phyloP scores from a whole-genome alignment of 2,797 vertebrate genomes.

The Tinamus major region DNA sequence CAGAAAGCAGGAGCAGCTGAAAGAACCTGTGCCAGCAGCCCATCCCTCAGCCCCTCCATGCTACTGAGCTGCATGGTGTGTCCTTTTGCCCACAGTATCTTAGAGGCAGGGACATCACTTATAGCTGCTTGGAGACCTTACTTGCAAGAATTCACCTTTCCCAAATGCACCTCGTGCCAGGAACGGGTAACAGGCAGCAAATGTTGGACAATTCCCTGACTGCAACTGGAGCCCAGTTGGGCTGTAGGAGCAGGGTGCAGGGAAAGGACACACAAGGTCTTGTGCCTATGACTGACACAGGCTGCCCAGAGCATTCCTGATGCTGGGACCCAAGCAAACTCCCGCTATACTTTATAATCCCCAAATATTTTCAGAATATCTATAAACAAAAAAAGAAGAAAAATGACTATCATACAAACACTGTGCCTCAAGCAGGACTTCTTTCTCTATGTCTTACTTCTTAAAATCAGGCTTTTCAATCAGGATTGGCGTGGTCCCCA shows the following conservation, averaged over 20 bases:
- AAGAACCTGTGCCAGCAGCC: background rate
- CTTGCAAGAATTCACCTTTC: background rate
- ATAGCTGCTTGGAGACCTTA: background rate
- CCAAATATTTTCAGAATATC: background rate
- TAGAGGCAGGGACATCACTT: background rate
- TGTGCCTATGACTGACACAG: background rate
- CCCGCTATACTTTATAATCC: background rate
- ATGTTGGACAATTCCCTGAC: background rate
- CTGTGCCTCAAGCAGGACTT: background rate
- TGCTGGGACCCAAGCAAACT: background rate
- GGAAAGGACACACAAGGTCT: background rate
- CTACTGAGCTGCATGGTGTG: background rate
- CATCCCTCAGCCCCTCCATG: background rate
- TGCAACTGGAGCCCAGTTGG: accelerated
- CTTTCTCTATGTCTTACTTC: background rate
- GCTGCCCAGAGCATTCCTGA: background rate
- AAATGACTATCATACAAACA: background rate
- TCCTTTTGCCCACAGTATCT: background rate
- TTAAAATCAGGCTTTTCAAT: slow-evolving; percentile 3
- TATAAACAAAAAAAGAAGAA: background rate
- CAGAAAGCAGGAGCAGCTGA: background rate
- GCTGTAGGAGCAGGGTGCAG: background rate
- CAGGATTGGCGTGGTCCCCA: background rate
- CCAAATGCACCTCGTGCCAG: background rate
- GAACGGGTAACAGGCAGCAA: background rate